phyloP scores from a whole-genome alignment of 2,113 vertebrate genomes.

The Pachypanchax playfairii region DNA sequence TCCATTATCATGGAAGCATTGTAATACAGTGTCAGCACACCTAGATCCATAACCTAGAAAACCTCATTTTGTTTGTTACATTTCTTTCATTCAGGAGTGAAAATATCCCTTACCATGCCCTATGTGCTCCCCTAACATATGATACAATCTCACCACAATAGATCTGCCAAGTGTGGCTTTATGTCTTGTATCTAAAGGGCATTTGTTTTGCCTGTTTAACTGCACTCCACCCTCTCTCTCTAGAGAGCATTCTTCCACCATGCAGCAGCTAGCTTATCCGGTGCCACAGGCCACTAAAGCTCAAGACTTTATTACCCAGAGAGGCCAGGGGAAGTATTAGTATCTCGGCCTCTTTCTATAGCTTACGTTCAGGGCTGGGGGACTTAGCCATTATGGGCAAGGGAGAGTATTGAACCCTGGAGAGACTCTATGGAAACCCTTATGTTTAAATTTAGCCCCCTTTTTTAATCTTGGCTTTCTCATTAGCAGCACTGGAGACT shows the following conservation, averaged over 20 bases:
- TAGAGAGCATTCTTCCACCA: conserved; percentile 33
- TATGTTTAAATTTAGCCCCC: conserved; percentile 86
- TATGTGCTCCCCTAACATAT: neutral
- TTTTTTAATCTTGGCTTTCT: conserved; percentile 84
- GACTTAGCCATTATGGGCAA: conserved; percentile 81
- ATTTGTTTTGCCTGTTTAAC: conserved; percentile 50
- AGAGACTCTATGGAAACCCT: conserved; percentile 80
- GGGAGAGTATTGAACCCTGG: conserved; percentile 79
- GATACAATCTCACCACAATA: conserved; percentile 5
- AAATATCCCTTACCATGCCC: neutral
- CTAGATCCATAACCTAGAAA: no score
- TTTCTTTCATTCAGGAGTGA: neutral
- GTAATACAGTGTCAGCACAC: no score
- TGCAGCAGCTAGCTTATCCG: conserved; percentile 31
- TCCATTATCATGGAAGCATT: no score
- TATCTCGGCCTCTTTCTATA: conserved; percentile 15
- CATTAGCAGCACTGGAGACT: conserved; percentile 88
- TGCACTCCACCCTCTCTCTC: conserved; percentile 25
- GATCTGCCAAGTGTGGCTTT: conserved; percentile 2
- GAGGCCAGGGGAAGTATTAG: conserved; percentile 41
- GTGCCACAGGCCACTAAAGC: conserved; percentile 26
- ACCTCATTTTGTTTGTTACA: neutral
- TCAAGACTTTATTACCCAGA: conserved; percentile 66
- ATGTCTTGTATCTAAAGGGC: conserved; percentile 5
- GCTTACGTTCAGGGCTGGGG: conserved; percentile 71